A percentile compares a stretch with the other conserved stretches of the same genome.
phyloP scores from a whole-genome alignment of 2,797 vertebrate species.

The Balearica regulorum region DNA sequence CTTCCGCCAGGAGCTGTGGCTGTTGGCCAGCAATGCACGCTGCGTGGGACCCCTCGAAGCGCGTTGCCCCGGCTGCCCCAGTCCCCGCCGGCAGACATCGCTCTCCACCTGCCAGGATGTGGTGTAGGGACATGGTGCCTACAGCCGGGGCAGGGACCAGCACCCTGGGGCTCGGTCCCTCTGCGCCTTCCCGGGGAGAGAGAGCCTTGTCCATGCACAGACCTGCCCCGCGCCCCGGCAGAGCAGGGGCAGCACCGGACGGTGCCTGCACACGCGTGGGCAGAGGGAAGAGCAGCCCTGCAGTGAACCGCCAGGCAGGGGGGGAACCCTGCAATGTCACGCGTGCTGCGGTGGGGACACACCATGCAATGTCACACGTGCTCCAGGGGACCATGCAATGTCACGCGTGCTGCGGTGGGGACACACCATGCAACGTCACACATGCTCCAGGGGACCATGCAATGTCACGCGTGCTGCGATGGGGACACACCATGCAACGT shows the following conservation, averaged over 20 bases:
- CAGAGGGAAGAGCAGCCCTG: background rate
- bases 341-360: too few relatives aligned
- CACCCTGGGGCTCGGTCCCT: background rate
- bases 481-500: background rate
- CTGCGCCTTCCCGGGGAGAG: accelerated
- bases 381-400: background rate
- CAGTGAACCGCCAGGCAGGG: accelerated
- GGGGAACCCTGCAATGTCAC: background rate
- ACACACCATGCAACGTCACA: background rate
- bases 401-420: background rate
- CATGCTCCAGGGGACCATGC: background rate
- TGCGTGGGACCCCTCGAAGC: slow-evolving; percentile 1
- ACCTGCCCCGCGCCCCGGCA: accelerated
- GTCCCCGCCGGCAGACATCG: background rate
- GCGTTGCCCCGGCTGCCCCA: slow-evolving; percentile 27
- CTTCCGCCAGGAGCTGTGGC: slow-evolving; percentile 84
- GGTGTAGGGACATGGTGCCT: background rate
- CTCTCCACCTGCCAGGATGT: slow-evolving; percentile 25
- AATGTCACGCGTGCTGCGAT: too few relatives aligned
- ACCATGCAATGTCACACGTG: accelerated
- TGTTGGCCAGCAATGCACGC: slow-evolving; percentile 64
- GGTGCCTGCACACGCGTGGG: background rate
- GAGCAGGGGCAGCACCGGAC: background rate
- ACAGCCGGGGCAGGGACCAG: accelerated
- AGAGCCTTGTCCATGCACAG: accelerated